Base-by-base conservation (phyloP, 2,113 vertebrate genomes). In the Miniopterus natalensis region DNA sequence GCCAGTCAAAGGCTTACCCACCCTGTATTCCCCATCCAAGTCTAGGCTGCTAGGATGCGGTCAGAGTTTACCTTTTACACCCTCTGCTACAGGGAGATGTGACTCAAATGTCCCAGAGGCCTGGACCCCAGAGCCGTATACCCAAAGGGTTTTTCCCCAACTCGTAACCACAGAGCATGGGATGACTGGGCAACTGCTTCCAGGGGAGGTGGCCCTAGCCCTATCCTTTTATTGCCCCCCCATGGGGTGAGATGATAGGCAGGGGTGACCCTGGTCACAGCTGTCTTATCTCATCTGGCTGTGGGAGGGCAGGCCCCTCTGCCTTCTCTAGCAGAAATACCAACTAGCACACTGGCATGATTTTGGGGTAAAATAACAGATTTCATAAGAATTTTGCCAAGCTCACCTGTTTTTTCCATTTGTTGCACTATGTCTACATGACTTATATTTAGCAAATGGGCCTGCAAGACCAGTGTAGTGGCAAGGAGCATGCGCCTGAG, bases 81-180 rank as follows among this genome's bases (percentile, higher is more conserved):
- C 11, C 36, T 47, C 36, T 75, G 47, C 18, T 63, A 40, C 55
- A 15, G 8, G 51, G 51, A 59, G 47, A 14, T 18, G 95, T n/a
- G 85, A 71, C 53, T 21, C 47, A 6, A 31, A 3, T 8, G 14
- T 51, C 55, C 59, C 63, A 14, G 63, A 0, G 6, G 75, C 36
- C 45, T 23, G 61, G 27, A 12, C 27, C 36, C 42, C 0, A 5
- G 59, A 70, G 36, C 40, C 55, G 42, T 15, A 14, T 40, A 15
- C 42, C 70, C 18, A 18, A 27, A 79, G 53, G 87, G 42, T 23
- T 73, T n/a, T n/a, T n/a, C 36, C 29, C 29, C 5, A 57, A 12
- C 2, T 17, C 66, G 51, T 21, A 75, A 25, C 25, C 20, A 2
- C 29, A 40, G 0, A 0, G 5, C 29, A 12, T 59, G 51, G 49